Evolutionary conservation across 2,888 invertebrate genomes (phyloP).

Genomic region (Rutpela maculata): DNA sequence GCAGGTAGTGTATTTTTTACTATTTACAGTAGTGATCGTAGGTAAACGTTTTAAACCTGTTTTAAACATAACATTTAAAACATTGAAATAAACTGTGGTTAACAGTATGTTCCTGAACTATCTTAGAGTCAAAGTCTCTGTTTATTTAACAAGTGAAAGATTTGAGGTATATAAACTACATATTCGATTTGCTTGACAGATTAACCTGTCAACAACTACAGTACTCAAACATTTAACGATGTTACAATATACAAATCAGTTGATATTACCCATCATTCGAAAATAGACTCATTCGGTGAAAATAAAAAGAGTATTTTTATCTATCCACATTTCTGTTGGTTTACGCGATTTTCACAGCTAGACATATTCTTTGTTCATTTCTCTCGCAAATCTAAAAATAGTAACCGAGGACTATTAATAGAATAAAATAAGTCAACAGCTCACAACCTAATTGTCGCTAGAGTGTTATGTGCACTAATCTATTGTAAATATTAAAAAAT

Average conservation of each 20-base stretch:
- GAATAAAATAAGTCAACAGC: background rate
- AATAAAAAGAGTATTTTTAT: background rate
- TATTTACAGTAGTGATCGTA: no score
- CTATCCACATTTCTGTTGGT: background rate
- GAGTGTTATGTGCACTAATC: no score
- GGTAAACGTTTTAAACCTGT: no score
- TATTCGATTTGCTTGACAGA: background rate
- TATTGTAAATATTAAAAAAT: no score
- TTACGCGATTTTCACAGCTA: background rate
- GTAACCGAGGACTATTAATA: background rate
- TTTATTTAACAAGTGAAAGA: background rate
- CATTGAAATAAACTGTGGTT: no score
- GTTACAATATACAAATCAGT: background rate
- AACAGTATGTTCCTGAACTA: no score
- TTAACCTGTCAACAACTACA: background rate
- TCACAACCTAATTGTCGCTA: no score
- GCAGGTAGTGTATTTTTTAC: no score
- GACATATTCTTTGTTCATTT: background rate
- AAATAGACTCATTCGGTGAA: background rate
- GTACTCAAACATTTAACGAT: background rate
- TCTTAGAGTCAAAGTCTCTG: background rate
- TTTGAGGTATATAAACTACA: background rate
- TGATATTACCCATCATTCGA: background rate
- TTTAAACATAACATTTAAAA: no score
- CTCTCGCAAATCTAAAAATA: background rate